These are phyloP conservation scores for Anas acuta DNA, from an alignment of 2,797 vertebrate genomes.

Conservation along the genomic window DNA sequence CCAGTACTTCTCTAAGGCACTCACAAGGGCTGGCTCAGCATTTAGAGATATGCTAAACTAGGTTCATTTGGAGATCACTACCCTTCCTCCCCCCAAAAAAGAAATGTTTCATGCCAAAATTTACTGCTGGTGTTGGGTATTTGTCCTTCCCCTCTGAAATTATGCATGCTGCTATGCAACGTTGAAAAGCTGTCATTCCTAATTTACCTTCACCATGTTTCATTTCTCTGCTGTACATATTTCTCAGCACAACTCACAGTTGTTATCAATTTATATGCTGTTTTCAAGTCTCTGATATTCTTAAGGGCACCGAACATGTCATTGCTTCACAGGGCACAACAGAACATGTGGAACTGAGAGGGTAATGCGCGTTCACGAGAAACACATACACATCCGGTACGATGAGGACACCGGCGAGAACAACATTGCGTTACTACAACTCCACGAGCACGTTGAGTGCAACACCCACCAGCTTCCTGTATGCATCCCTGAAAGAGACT, in stretches of 20 bases:
- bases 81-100: not conserved
- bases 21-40: not conserved
- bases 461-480: constrained; percentile 74
- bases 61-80: not conserved
- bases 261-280: too few species aligned
- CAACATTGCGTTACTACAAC: constrained; percentile 83
- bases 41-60: not conserved
- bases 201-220: not conserved
- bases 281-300: not conserved
- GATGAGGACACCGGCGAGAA: constrained; percentile 68
- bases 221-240: accelerated
- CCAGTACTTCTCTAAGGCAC: accelerated
- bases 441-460: constrained; percentile 74
- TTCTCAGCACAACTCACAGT: not conserved
- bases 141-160: not conserved
- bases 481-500: constrained; percentile 88
- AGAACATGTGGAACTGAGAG: not conserved
- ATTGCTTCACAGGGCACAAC: constrained; percentile 34
- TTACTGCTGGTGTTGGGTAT: not conserved
- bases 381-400: constrained; percentile 78
- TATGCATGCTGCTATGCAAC: not conserved
- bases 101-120: not conserved
- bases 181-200: not conserved
- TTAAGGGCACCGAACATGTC: not conserved
- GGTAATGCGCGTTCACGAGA: not conserved